phyloP scores from a whole-genome alignment of 2,888 invertebrate genomes.

The Ophion slaviceki region DNA sequence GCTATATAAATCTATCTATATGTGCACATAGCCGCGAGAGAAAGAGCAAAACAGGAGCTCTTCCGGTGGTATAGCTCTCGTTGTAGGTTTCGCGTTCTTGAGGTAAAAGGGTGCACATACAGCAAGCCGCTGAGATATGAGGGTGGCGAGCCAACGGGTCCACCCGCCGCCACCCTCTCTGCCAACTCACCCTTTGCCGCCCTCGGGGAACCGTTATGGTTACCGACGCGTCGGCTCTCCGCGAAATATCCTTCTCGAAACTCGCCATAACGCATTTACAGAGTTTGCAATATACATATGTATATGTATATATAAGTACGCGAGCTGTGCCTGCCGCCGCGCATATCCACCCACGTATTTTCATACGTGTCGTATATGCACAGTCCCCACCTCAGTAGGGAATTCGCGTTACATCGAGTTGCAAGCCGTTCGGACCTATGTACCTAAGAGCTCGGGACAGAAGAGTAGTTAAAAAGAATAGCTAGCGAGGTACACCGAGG shows the following conservation, averaged over 20 bases:
- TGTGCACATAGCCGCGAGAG: conserved; percentile 29
- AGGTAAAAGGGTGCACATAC: conserved; percentile 40
- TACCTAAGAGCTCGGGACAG: not conserved
- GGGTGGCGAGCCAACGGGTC: conserved; percentile 40
- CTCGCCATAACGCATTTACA: conserved; percentile 43
- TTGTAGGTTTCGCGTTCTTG: conserved; percentile 47
- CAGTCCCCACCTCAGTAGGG: not conserved
- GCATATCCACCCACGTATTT: not conserved
- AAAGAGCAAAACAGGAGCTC: conserved; percentile 38
- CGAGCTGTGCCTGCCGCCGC: not conserved
- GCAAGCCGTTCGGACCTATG: conserved; percentile 23
- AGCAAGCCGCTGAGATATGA: conserved; percentile 33
- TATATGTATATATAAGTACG: conserved; percentile 21
- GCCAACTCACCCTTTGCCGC: conserved; percentile 14
- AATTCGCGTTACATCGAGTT: conserved; percentile 58
- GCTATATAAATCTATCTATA: no score
- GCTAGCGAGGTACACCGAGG: not conserved
- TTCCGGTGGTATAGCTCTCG: conserved; percentile 23
- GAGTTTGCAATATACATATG: conserved; percentile 40
- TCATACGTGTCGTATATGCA: conserved; percentile 21
- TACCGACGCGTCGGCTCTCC: conserved; percentile 41
- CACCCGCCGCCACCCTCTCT: conserved; percentile 15
- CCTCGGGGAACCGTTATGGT: conserved; percentile 41
- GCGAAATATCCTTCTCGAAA: conserved; percentile 59
- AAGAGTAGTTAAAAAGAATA: not conserved